These are phyloP conservation scores for Drosophila ficusphila DNA, from an alignment of 1,140 invertebrate genomes.

Conservation along the genomic window DNA sequence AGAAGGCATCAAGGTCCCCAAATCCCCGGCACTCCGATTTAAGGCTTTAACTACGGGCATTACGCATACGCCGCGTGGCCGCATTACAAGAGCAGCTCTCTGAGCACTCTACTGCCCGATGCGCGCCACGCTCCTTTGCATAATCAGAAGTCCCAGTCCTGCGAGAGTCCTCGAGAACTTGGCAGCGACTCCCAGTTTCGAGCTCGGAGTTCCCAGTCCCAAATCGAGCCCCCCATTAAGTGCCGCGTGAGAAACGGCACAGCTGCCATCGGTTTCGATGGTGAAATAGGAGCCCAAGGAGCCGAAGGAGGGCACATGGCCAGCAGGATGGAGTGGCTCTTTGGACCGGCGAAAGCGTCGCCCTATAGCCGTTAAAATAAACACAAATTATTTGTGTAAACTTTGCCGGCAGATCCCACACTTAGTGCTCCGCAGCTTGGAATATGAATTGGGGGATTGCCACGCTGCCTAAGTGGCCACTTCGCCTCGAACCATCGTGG, in stretches of 20 bases:
- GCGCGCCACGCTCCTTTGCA: conserved; percentile 69
- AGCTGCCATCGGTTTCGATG: conserved; percentile 44
- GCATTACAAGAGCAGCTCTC: conserved; percentile 40
- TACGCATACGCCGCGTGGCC: conserved; percentile 60
- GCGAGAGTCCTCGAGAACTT: conserved; percentile 18
- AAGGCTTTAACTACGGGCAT: conserved; percentile 60
- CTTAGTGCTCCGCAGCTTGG: conserved; percentile 1
- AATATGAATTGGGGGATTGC: conserved; percentile 49
- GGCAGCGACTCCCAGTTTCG: no score
- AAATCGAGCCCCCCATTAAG: conserved; percentile 49
- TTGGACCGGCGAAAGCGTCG: conserved; percentile 26
- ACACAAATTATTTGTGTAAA: conserved; percentile 83
- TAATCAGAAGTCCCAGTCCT: conserved; percentile 58
- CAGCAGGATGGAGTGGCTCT: conserved; percentile 12
- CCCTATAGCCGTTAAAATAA: conserved; percentile 75
- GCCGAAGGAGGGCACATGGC: conserved; percentile 3
- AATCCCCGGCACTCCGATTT: conserved; percentile 27
- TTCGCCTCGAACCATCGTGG: conserved; percentile 1
- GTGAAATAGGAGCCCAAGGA: conserved; percentile 28
- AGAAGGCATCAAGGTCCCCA: not conserved
- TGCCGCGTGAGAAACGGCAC: conserved; percentile 66
- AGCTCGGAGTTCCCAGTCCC: no score
- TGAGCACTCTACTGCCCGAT: conserved; percentile 55
- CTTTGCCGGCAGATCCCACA: conserved; percentile 58
- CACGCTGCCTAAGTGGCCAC: conserved; percentile 61